Percentiles rank a stretch among this genome's conserved stretches.
These are phyloP conservation scores for Periphyllus acericola DNA, from an alignment of 2,888 invertebrate genomes.

Conservation along the genomic window DNA sequence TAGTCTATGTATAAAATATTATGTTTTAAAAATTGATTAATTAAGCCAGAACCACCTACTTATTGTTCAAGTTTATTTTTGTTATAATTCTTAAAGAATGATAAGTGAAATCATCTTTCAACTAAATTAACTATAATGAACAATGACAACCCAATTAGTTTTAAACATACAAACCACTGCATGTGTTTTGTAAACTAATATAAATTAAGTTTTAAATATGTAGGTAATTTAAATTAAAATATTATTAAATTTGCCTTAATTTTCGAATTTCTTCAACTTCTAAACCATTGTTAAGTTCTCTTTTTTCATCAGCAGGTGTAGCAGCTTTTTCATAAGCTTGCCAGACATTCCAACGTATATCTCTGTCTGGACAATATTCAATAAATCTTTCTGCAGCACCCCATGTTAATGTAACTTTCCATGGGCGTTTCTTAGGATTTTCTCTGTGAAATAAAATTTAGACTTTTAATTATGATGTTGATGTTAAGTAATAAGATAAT, in stretches of 20 bases:
- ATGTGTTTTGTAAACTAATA: too few relatives aligned
- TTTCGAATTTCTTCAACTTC: constrained; percentile 81
- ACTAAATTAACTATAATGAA: too few relatives aligned
- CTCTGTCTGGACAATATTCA: constrained; percentile 84
- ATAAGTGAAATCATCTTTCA: too few relatives aligned
- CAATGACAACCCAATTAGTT: too few relatives aligned
- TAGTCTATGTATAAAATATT: too few relatives aligned
- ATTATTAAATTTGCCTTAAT: constrained; percentile 50
- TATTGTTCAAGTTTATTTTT: too few relatives aligned
- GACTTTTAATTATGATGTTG: neutral
- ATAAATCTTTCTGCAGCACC: constrained; percentile 80
- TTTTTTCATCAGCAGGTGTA: constrained; percentile 64
- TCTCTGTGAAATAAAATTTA: constrained; percentile 56
- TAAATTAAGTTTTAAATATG: too few relatives aligned
- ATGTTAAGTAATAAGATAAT: neutral
- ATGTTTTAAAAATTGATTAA: too few relatives aligned
- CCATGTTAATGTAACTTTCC: constrained; percentile 83
- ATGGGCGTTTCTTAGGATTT: constrained; percentile 75
- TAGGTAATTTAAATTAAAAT: neutral
- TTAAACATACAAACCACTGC: too few relatives aligned
- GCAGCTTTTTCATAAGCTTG: constrained; percentile 74
- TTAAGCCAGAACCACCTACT: too few relatives aligned
- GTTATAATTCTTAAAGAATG: too few relatives aligned
- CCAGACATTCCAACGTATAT: constrained; percentile 86
- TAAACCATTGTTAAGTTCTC: constrained; percentile 73